These are phyloP conservation scores for Falco biarmicus DNA, from an alignment of 2,797 vertebrate species.

Conservation along the genomic window DNA sequence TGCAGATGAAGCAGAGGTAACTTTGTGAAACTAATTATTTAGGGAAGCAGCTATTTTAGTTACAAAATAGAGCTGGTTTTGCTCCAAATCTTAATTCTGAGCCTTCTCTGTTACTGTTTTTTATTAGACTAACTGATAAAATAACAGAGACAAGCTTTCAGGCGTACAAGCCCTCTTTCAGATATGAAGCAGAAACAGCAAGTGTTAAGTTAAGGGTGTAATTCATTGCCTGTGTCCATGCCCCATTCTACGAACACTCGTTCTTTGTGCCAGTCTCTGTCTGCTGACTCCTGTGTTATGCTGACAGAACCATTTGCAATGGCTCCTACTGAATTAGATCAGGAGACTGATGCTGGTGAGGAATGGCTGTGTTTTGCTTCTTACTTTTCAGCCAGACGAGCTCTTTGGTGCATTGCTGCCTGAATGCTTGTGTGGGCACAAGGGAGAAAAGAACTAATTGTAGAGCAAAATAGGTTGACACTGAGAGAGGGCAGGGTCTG, in stretches of 20 bases:
- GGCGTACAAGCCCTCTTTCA: neutral
- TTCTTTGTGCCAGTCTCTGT: neutral
- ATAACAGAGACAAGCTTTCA: neutral
- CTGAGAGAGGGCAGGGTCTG: neutral
- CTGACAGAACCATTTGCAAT: neutral
- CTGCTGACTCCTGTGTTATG: neutral
- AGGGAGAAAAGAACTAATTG: neutral
- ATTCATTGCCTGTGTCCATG: neutral
- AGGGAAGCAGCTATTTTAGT: slow-evolving; percentile 23
- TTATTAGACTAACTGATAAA: neutral
- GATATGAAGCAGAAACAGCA: neutral
- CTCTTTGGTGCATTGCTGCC: neutral
- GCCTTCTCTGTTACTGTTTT: neutral
- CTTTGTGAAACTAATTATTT: slow-evolving; percentile 4
- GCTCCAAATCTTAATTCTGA: neutral
- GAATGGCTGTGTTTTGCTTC: neutral
- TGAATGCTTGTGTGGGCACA: neutral
- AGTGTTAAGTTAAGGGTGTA: neutral
- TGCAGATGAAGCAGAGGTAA: neutral
- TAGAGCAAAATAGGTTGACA: neutral
- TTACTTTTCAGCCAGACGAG: neutral
- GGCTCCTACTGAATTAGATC: neutral
- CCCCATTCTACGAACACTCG: neutral
- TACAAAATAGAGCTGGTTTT: slow-evolving; percentile 16
- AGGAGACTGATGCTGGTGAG: neutral